These are phyloP conservation scores for Heliconius himera DNA, from an alignment of 1,140 invertebrate species.

Conservation along the genomic window DNA sequence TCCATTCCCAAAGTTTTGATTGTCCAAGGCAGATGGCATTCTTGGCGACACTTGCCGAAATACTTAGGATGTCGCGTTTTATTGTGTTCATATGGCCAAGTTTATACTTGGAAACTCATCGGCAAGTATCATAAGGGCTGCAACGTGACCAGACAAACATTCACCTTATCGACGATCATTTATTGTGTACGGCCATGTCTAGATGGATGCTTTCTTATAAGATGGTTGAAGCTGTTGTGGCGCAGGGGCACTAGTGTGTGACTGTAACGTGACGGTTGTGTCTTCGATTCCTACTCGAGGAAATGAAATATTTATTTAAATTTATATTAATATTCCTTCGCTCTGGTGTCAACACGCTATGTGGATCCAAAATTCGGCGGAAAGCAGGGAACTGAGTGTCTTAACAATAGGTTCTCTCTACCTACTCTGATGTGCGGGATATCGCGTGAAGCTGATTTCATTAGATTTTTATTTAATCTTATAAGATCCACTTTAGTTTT, in stretches of 20 bases:
- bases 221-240: background rate
- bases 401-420: too few species aligned
- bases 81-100: slow-evolving; percentile 73
- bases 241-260: too few species aligned
- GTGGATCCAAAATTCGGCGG: too few species aligned
- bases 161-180: slow-evolving; percentile 23
- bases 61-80: slow-evolving; percentile 63
- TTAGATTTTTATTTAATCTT: background rate
- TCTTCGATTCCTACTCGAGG: too few species aligned
- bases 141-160: slow-evolving; percentile 38
- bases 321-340: too few species aligned
- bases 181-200: slow-evolving; percentile 21
- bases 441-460: too few species aligned
- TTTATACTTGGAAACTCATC: slow-evolving; percentile 65
- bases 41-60: slow-evolving; percentile 68
- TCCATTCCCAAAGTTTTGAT: slow-evolving; percentile 75
- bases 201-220: background rate
- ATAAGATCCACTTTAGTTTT: background rate
- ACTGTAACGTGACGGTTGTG: too few species aligned
- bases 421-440: too few species aligned
- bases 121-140: slow-evolving; percentile 58
- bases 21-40: slow-evolving; percentile 77
- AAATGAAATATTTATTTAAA: too few species aligned
- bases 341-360: too few species aligned
- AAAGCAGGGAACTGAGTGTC: too few species aligned